A percentile compares a stretch with the other conserved stretches of the same genome.
Evolutionary conservation across 2,888 invertebrate genomes (phyloP).

Genomic region (Zygogramma bicolorata): DNA sequence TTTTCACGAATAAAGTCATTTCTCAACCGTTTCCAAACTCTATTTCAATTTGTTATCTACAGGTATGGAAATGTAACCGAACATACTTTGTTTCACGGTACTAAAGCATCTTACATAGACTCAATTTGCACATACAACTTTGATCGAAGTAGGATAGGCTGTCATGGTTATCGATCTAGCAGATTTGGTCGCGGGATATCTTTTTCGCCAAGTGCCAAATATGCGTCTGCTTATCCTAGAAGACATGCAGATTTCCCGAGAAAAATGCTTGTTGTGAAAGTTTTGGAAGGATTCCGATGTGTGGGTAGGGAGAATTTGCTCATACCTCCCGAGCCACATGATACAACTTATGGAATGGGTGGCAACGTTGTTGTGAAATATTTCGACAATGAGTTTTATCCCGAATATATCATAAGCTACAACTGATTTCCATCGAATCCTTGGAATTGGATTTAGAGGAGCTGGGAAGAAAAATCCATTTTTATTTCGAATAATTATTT

Average conservation of each 20-base stretch:
- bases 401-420: conserved; percentile 8
- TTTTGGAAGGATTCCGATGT: conserved; percentile 7
- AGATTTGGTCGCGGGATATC: conserved; percentile 1
- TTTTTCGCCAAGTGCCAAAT: conserved; percentile 8
- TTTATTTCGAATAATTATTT: background rate
- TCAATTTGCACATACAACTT: conserved; percentile 11
- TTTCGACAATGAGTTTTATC: conserved; percentile 16
- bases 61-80: background rate
- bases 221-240: conserved; percentile 15
- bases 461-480: background rate
- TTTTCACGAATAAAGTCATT: too few species aligned
- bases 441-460: background rate
- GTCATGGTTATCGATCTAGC: background rate
- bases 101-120: background rate
- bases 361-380: background rate
- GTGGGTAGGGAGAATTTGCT: background rate
- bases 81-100: background rate
- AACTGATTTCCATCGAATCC: background rate
- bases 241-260: background rate
- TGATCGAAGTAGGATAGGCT: background rate
- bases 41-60: too few species aligned
- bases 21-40: too few species aligned
- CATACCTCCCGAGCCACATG: conserved; percentile 7
- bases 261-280: conserved; percentile 2
- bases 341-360: background rate